Base-by-base conservation (phyloP, 2,888 invertebrate species). In the Standfussiana lucernea region DNA sequence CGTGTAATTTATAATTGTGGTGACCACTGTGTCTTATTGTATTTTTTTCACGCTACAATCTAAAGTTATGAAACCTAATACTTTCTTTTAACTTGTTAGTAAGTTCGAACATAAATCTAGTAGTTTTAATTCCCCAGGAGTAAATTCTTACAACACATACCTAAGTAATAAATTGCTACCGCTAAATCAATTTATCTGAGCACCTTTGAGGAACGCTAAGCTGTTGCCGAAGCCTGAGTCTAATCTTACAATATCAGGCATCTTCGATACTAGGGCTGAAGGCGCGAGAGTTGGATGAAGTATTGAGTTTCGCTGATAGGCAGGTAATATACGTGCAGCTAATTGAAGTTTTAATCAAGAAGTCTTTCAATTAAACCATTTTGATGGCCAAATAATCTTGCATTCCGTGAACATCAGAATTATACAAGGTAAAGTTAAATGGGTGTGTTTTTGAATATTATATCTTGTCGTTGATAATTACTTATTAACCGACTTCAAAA, bases 131-230 rank as follows among this genome's bases (percentile, higher is more conserved):
- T 61, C 76, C 66, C 61, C 2, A 28, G 21, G 66, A 62, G 80
- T 28, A 70, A 70, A 61, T 80, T 80, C 59, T 56, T 70, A 59
- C 37, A 80, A 80, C 70, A 70, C 61, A 45, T 53, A 61, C 66
- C 53, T 32, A 28, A 42, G 37, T 59, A 66, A 80, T 66, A 80
- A 80, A 80, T 75, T 80, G 35, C 35, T 80, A 61, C 53, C 76
- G 50, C 80, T 56, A 80, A 80, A 80, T 80, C 80, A 80, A 80
- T 80, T 80, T 80, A 47, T 66, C 61, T 53, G 66, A 80, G 61
- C 76, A 76, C 53, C 66, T 80, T 66, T 40, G 80, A 70, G 80
- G 61, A 32, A 61, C 53, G 80, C 28, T 80, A 80, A 80, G 80
- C 80, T 80, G 69, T 70, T 66, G 45, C 37, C 4, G 37, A 70